phyloP scores from a whole-genome alignment of 1,140 invertebrate species.

The Aphis gossypii region DNA sequence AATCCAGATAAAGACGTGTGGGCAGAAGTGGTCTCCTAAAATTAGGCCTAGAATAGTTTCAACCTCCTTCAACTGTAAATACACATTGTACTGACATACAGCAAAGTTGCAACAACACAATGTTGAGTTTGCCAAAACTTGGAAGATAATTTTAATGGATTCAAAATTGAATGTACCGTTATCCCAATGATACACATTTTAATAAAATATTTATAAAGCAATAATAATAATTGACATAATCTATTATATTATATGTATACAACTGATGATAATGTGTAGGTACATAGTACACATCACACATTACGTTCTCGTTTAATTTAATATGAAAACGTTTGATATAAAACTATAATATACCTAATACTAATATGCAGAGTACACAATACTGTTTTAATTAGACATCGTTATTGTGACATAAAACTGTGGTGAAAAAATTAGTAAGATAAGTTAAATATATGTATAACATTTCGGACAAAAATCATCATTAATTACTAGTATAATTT shows the following conservation, averaged over 20 bases:
- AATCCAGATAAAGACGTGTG: neutral
- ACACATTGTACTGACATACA: neutral
- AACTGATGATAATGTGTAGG: neutral
- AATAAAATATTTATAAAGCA: neutral
- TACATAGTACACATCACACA: neutral
- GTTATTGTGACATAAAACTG: neutral
- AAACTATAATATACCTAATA: too few species aligned
- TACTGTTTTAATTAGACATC: neutral
- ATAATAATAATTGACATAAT: neutral
- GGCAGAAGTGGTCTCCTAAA: neutral
- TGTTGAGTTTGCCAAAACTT: neutral
- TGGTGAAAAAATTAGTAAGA: neutral
- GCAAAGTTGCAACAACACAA: neutral
- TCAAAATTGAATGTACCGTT: neutral
- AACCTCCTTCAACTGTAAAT: neutral
- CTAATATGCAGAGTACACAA: neutral
- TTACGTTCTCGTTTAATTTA: neutral
- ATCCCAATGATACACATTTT: neutral
- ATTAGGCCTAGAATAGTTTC: constrained; percentile 27
- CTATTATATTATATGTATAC: neutral
- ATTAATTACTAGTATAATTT: neutral
- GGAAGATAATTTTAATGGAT: neutral
- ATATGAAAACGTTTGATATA: neutral
- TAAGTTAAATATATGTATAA: neutral
- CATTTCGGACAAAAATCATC: neutral